A percentile compares a stretch with the other conserved stretches of the same genome.
Evolutionary conservation across 2,113 vertebrate species (phyloP).

Genomic region (Phyllopteryx taeniolatus): DNA sequence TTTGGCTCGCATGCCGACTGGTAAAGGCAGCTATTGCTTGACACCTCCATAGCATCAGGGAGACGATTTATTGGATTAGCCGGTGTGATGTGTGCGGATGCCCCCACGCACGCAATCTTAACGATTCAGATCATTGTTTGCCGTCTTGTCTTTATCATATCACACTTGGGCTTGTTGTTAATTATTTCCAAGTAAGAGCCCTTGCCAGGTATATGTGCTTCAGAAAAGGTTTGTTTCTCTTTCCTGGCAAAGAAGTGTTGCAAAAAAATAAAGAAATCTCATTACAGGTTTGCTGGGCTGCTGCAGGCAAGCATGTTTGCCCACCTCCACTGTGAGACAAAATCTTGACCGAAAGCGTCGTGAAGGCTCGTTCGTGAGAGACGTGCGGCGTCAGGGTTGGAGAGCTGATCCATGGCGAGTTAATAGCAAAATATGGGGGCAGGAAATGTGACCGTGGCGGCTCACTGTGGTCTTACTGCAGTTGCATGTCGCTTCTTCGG

Average conservation of each 20-base stretch:
- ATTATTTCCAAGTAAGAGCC: background rate
- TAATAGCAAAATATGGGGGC: slow-evolving; percentile 64
- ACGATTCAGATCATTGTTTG: background rate
- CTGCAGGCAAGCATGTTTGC: slow-evolving; percentile 12
- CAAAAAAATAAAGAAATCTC: background rate
- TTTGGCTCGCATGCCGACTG: too few species aligned
- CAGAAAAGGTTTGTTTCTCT: background rate
- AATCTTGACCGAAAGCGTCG: slow-evolving; percentile 49
- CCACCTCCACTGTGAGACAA: slow-evolving; percentile 22
- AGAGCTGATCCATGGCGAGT: slow-evolving; percentile 54
- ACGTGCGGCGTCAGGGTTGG: slow-evolving; percentile 29
- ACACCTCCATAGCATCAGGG: too few species aligned
- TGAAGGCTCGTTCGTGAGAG: slow-evolving; percentile 43
- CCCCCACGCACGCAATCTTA: background rate
- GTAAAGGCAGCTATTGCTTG: too few species aligned
- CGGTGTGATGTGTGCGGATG: background rate
- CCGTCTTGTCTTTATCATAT: slow-evolving; percentile 15
- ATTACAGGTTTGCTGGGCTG: slow-evolving; percentile 15
- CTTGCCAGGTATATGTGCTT: background rate
- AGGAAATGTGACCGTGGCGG: slow-evolving; percentile 57
- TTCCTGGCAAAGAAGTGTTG: background rate
- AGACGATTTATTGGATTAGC: background rate
- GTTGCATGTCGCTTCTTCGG: slow-evolving; percentile 29
- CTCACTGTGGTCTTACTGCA: slow-evolving; percentile 36
- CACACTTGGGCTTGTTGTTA: slow-evolving; percentile 10